phyloP scores from a whole-genome alignment of 2,797 vertebrate genomes.

The Orestias chungarensis region DNA sequence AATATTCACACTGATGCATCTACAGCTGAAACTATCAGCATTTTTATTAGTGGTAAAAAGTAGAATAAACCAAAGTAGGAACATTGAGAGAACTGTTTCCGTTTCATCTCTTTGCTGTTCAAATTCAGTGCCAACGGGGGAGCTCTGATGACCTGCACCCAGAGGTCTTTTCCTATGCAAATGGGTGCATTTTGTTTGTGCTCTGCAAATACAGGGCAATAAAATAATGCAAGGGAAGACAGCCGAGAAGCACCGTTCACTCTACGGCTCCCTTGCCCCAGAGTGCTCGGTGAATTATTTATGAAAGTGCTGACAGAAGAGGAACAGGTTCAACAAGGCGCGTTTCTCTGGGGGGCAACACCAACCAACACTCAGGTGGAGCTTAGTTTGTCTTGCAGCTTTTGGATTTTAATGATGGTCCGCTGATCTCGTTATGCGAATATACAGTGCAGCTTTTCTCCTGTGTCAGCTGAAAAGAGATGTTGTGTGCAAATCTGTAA shows the following conservation, averaged over 20 bases:
- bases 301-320: constrained; percentile 79
- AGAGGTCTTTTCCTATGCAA: constrained; percentile 38
- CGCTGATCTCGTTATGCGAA: constrained; percentile 65
- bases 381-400: constrained; percentile 63
- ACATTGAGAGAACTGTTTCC: background rate
- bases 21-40: constrained; percentile 12
- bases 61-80: background rate
- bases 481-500: constrained; percentile 58
- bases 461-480: constrained; percentile 68
- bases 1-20: constrained; percentile 14
- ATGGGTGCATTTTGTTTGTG: constrained; percentile 47
- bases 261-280: constrained; percentile 59
- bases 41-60: constrained; percentile 5
- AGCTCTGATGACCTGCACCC: constrained; percentile 29
- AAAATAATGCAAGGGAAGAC: constrained; percentile 48
- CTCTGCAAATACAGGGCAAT: constrained; percentile 44
- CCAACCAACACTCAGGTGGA: constrained; percentile 65
- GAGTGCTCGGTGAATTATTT: constrained; percentile 76
- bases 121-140: constrained; percentile 18
- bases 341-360: constrained; percentile 67
- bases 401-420: constrained; percentile 73
- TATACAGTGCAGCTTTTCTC: constrained; percentile 58
- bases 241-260: constrained; percentile 17
- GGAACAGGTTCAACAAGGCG: constrained; percentile 72
- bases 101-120: background rate